These are phyloP conservation scores for Aphaenogaster floridana DNA, from an alignment of 1,140 invertebrate species.

Conservation along the genomic window DNA sequence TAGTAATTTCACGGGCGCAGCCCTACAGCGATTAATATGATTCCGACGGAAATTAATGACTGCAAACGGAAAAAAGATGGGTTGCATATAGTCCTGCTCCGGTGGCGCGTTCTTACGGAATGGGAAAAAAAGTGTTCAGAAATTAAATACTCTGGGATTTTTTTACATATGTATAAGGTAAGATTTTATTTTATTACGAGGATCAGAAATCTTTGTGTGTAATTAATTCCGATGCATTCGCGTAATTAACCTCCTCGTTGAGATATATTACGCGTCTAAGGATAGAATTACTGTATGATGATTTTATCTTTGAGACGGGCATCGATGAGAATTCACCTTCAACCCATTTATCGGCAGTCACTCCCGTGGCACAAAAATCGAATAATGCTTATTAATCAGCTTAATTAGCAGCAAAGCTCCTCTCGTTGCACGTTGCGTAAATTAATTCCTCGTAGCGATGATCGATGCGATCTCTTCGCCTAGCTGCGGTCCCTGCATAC, in stretches of 20 bases:
- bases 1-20: conserved; percentile 79
- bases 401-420: conserved; percentile 45
- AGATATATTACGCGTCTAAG: background rate
- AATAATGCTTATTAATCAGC: conserved; percentile 58
- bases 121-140: background rate
- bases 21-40: conserved; percentile 80
- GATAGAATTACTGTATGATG: conserved; percentile 19
- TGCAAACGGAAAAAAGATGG: conserved; percentile 69
- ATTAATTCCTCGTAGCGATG: conserved; percentile 44
- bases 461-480: conserved; percentile 45
- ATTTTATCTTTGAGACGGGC: conserved; percentile 23
- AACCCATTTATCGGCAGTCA: conserved; percentile 56
- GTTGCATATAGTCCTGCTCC: conserved; percentile 9
- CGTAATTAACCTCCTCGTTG: background rate
- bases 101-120: conserved; percentile 2
- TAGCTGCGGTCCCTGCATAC: background rate
- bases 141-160: conserved; percentile 17
- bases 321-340: conserved; percentile 39
- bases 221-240: background rate
- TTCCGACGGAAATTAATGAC: conserved; percentile 78
- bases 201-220: background rate
- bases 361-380: conserved; percentile 58
- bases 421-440: conserved; percentile 43
- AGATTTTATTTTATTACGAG: background rate
- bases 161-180: background rate